Percentiles rank a stretch among this genome's conserved stretches.
Evolutionary conservation across 2,888 invertebrate genomes (phyloP).

Genomic region (Sarcophaga caerulescens): DNA sequence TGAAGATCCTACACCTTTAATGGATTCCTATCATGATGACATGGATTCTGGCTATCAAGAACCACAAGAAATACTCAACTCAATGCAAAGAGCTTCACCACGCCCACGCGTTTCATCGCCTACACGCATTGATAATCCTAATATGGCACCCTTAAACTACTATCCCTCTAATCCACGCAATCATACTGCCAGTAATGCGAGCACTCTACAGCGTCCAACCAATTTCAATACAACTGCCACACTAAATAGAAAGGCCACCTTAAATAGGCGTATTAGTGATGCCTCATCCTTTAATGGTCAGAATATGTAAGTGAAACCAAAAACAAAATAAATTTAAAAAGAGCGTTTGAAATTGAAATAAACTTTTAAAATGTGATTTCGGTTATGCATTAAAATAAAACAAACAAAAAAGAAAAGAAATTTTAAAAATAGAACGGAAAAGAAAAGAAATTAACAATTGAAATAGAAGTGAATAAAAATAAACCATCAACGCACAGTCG

Average conservation of each 20-base stretch:
- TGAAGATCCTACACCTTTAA: conserved; percentile 89
- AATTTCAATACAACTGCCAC: conserved; percentile 76
- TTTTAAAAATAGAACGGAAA: not conserved
- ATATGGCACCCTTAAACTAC: conserved; percentile 88
- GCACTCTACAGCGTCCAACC: conserved; percentile 68
- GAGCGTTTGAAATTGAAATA: not conserved
- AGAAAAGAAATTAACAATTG: not conserved
- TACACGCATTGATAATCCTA: conserved; percentile 91
- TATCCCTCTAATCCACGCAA: conserved; percentile 82
- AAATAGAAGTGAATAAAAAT: not conserved
- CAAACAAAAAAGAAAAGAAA: not conserved
- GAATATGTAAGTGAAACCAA: conserved; percentile 76
- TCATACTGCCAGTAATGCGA: conserved; percentile 68
- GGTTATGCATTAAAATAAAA: conserved; percentile 35
- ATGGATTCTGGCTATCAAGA: conserved; percentile 83
- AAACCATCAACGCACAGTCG: conserved; percentile 59
- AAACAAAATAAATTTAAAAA: not conserved
- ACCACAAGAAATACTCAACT: conserved; percentile 80
- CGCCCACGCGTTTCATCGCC: conserved; percentile 90
- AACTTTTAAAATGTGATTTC: conserved; percentile 45
- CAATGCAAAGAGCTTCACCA: conserved; percentile 78
- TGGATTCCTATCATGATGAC: conserved; percentile 87
- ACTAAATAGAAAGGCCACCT: conserved; percentile 80
- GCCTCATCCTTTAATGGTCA: conserved; percentile 78
- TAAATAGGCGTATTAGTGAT: conserved; percentile 80